Conservation (phyloP, 1,140 invertebrate species). For the Aphaenogaster rudis region DNA sequence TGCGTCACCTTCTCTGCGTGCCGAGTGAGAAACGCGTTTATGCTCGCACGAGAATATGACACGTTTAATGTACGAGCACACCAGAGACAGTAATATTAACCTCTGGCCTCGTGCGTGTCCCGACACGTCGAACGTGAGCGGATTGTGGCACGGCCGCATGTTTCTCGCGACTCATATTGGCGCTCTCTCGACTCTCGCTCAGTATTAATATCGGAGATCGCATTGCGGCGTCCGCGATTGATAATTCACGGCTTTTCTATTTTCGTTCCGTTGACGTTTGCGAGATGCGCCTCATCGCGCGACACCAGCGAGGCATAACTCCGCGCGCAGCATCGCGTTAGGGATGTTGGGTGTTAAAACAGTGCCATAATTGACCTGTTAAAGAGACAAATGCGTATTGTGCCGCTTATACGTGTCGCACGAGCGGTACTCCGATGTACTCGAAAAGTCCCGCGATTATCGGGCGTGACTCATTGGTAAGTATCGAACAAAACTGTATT, state of each 20-base stretch:
- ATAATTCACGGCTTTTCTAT: background rate
- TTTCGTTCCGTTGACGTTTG: background rate
- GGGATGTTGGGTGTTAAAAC: background rate
- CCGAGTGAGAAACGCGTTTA: conserved; percentile 11
- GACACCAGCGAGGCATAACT: background rate
- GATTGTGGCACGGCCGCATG: background rate
- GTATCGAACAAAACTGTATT: conserved; percentile 71
- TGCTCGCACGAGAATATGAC: conserved; percentile 8
- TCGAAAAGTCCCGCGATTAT: conserved; percentile 67
- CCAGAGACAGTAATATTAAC: conserved; percentile 3
- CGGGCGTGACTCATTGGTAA: conserved; percentile 66
- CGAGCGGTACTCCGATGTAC: conserved; percentile 38
- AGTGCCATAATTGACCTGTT: conserved; percentile 12
- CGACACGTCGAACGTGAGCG: conserved; percentile 21
- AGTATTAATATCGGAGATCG: background rate
- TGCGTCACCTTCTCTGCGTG: background rate
- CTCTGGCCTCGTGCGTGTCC: background rate
- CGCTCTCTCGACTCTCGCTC: background rate
- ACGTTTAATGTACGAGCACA: background rate
- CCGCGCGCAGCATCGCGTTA: background rate
- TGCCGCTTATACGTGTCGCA: background rate
- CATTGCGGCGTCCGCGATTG: background rate
- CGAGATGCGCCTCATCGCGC: conserved; percentile 19
- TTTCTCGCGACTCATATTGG: background rate
- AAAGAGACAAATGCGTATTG: conserved; percentile 45